phyloP scores from a whole-genome alignment of 1,140 invertebrate genomes.

The Aphaenogaster rudis region DNA sequence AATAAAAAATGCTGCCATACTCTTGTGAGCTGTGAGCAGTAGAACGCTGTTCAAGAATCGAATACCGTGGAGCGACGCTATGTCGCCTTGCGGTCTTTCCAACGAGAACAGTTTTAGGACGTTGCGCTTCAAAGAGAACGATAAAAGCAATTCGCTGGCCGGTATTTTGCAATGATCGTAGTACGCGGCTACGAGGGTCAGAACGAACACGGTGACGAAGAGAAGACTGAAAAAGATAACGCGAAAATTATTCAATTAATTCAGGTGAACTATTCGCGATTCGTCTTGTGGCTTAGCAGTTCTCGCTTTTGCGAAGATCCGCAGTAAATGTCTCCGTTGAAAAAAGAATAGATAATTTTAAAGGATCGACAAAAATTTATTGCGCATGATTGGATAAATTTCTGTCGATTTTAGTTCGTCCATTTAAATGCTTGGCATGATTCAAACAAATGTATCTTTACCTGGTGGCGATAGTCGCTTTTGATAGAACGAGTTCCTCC shows the following conservation, averaged over 20 bases:
- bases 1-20: conserved; percentile 91
- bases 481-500: conserved; percentile 79
- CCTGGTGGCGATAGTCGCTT: conserved; percentile 86
- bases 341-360: background rate
- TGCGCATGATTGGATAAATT: background rate
- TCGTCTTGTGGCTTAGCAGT: background rate
- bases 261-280: background rate
- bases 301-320: background rate
- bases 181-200: conserved; percentile 80
- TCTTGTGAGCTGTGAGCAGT: conserved; percentile 91
- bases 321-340: background rate
- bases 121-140: conserved; percentile 90
- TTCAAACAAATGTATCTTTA: conserved; percentile 72
- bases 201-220: conserved; percentile 76
- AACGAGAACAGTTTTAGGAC: conserved; percentile 87
- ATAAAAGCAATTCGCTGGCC: conserved; percentile 86
- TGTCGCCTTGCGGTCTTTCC: conserved; percentile 87
- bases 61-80: conserved; percentile 90
- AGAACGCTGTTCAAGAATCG: conserved; percentile 90
- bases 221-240: conserved; percentile 78
- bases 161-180: conserved; percentile 82
- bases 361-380: background rate
- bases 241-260: background rate
- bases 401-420: background rate
- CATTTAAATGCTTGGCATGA: background rate